phyloP scores from a whole-genome alignment of 1,140 invertebrate species.

The Globodera ellingtonae region DNA sequence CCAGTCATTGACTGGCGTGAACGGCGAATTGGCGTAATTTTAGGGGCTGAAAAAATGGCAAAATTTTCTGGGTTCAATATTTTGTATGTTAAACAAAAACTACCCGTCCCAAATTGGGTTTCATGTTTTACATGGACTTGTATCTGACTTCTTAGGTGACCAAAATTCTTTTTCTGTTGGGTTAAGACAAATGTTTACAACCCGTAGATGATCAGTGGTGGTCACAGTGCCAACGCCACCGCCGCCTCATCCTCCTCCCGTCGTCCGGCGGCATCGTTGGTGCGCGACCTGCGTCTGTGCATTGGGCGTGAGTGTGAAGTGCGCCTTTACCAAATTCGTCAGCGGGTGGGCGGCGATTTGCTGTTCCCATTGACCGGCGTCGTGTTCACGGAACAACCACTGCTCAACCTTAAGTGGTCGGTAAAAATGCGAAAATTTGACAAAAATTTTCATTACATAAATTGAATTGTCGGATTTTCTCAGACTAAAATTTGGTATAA shows the following conservation, averaged over 20 bases:
- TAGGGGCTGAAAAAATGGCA: neutral
- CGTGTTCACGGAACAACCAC: neutral
- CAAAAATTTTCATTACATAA: too few relatives aligned
- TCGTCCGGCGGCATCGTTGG: too few relatives aligned
- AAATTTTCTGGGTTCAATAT: too few relatives aligned
- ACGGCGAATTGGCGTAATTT: constrained; percentile 12
- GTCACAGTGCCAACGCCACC: neutral
- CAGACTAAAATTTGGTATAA: constrained; percentile 2
- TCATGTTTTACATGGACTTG: too few relatives aligned
- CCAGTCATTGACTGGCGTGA: constrained; percentile 31
- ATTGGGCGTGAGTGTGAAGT: constrained; percentile 25
- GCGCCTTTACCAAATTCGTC: constrained; percentile 33
- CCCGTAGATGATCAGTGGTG: neutral
- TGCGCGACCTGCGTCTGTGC: constrained; percentile 14
- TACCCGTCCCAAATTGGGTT: too few relatives aligned
- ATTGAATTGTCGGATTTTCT: neutral
- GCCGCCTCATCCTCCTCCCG: too few relatives aligned
- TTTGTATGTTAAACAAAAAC: too few relatives aligned
- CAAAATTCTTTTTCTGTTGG: too few relatives aligned
- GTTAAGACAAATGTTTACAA: too few relatives aligned
- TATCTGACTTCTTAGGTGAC: too few relatives aligned
- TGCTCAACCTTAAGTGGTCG: constrained; percentile 39
- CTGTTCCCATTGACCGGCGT: constrained; percentile 28
- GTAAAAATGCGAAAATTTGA: neutral
- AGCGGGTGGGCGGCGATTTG: constrained; percentile 14